Evolutionary conservation across 2,797 vertebrate genomes (phyloP).

Genomic region (Pseudocheirus occidentalis): DNA sequence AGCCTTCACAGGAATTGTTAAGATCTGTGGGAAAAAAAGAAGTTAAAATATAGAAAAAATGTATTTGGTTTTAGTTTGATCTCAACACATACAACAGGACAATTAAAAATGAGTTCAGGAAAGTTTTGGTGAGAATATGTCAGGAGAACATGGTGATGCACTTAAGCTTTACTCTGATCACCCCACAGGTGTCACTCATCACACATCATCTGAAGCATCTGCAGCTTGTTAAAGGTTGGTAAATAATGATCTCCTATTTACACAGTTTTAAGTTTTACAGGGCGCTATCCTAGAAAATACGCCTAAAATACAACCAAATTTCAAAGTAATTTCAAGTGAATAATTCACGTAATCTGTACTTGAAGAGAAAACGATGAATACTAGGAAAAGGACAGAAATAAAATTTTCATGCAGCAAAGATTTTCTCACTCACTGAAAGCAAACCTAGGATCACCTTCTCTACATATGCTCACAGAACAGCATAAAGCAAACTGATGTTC

Average conservation of each 20-base stretch:
- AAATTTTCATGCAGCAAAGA: constrained; percentile 24
- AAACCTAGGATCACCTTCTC: background rate
- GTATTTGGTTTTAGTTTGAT: background rate
- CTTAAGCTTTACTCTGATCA: constrained; percentile 52
- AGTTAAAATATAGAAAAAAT: background rate
- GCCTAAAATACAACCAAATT: constrained; percentile 42
- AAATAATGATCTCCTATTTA: background rate
- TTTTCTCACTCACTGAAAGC: constrained; percentile 18
- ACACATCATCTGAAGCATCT: too few relatives aligned
- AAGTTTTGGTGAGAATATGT: background rate
- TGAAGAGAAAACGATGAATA: constrained; percentile 33
- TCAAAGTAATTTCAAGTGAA: constrained; percentile 20
- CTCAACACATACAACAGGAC: background rate
- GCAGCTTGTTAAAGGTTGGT: background rate
- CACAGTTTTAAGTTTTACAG: background rate
- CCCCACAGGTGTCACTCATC: background rate
- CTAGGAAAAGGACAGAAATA: constrained; percentile 12
- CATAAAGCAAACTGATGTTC: background rate
- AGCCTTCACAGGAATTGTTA: constrained; percentile 97
- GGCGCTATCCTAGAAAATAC: constrained; percentile 34
- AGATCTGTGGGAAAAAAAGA: constrained; percentile 87
- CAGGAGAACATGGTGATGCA: background rate
- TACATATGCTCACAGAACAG: background rate
- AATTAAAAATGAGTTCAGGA: constrained; percentile 11
- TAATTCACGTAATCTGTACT: constrained; percentile 19